Conservation (phyloP, 2,113 vertebrate species). For the Polypterus senegalus region DNA sequence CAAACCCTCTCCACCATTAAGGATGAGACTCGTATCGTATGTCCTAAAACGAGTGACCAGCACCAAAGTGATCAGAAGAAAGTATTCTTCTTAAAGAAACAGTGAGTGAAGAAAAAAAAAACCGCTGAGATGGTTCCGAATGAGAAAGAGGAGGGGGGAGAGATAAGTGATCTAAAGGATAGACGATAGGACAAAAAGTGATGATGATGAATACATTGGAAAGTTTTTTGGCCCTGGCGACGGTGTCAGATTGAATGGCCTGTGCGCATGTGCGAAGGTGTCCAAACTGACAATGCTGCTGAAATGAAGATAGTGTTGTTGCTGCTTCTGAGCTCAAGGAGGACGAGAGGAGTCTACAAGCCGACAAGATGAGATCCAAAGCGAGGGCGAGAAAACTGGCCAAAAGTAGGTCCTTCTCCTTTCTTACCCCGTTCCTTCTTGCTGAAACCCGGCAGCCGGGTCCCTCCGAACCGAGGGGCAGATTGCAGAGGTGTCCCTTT, state of each 20-base stretch:
- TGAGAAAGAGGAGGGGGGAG: conserved; percentile 59
- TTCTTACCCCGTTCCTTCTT: conserved; percentile 30
- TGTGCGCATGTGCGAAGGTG: conserved; percentile 99
- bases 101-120: conserved; percentile 31
- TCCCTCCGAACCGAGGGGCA: conserved; percentile 28
- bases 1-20: no score
- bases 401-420: conserved; percentile 81
- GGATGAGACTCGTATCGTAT: no score
- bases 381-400: conserved; percentile 97
- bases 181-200: conserved; percentile 77
- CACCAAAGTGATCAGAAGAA: no score
- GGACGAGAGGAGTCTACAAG: conserved; percentile 90
- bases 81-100: conserved; percentile 68
- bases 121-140: conserved; percentile 34
- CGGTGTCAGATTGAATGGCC: conserved; percentile 99
- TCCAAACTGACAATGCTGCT: conserved; percentile 98
- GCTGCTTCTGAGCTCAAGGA: conserved; percentile 96
- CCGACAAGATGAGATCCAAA: conserved; percentile 97
- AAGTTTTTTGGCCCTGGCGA: conserved; percentile 98
- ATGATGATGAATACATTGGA: conserved; percentile 97
- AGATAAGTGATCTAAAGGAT: conserved; percentile 86
- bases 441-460: conserved; percentile 37
- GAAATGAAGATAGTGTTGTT: conserved; percentile 98
- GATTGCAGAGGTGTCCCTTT: conserved; percentile 48
- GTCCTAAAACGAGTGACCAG: no score